Base-by-base conservation (phyloP, 2,888 invertebrate species). In the Nycteola revayana region DNA sequence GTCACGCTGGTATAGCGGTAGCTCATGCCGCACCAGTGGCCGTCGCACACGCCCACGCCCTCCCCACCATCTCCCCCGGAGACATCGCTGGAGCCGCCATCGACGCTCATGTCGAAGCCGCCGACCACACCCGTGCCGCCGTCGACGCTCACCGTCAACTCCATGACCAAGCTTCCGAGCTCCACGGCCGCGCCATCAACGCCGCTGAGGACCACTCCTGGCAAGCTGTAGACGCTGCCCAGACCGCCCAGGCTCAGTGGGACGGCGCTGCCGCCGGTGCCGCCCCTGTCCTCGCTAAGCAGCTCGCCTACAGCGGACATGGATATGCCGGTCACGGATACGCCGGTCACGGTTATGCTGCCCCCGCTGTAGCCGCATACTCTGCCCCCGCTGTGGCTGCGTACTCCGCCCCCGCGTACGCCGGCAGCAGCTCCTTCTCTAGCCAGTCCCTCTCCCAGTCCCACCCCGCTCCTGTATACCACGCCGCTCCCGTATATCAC, bases 121-220 rank as follows among this genome's bases (percentile, higher is more conserved):
- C 73, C 54, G 87, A 87, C 80, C 86, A 86, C 55, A 82, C 66
- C 59, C 86, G 87, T 59, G 87, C 87, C 42, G 65, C 86, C 28
- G 74, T 74, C 30, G 87, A 18, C 18, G 18, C 18, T 18, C 3
- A 18, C 18, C 18, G 18, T 18, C 4, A 18, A 18, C 6, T 18
- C 4, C 18, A 60, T 42, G 57, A 89, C 80, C 86, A 88, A 58
- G 82, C 85, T 45, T 58, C 82, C 48, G 88, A 88, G 46, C 56
- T 80, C 60, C 85, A 85, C 30, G 87, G 85, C 35, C 82, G 71
- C 51, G 86, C 84, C 46, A 61, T 84, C 64, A 87, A 89, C 76
- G 84, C 87, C 54, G 89, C 86, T 34, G 85, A 79, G 44, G 85
- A 84, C 63, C 80, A 87, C 74, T 81, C 83, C 9, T 88, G 88